phyloP scores from a whole-genome alignment of 30 jellyfish, hydroid and myxozoan species.

The Hydractinia symbiolongicarpus region DNA sequence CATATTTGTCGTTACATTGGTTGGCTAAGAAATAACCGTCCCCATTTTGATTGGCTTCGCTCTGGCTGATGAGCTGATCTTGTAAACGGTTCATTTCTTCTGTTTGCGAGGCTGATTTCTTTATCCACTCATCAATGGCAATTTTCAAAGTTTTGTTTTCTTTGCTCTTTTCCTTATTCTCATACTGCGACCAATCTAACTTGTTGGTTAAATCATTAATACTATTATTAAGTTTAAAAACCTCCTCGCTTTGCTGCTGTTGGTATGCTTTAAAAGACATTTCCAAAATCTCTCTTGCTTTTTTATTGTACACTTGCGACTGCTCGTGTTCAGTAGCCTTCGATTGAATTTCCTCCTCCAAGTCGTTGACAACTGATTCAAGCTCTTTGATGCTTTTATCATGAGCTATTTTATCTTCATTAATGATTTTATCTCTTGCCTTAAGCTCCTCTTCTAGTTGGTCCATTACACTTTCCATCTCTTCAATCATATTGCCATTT shows the following conservation, averaged over 20 bases:
- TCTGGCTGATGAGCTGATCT: slow-evolving; percentile 6
- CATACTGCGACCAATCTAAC: slow-evolving; percentile 38
- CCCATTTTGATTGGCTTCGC: too few relatives aligned
- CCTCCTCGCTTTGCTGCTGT: slow-evolving; percentile 31
- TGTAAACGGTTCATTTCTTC: slow-evolving; percentile 22
- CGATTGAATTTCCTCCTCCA: slow-evolving; percentile 28
- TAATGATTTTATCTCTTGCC: slow-evolving; percentile 4
- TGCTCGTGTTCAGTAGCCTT: slow-evolving; percentile 16
- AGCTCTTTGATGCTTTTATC: slow-evolving; percentile 11
- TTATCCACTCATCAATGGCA: slow-evolving; percentile 18
- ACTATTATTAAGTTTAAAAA: slow-evolving; percentile 28
- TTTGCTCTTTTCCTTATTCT: slow-evolving; percentile 22
- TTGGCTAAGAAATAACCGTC: too few relatives aligned
- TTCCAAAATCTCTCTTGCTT: slow-evolving; percentile 15
- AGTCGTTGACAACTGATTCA: slow-evolving; percentile 11
- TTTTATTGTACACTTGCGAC: not conserved
- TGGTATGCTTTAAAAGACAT: not conserved
- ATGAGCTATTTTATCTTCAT: not conserved
- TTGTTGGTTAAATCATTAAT: slow-evolving; percentile 33
- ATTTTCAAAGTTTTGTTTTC: slow-evolving; percentile 18
- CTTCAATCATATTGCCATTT: slow-evolving; percentile 2
- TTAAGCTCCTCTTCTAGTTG: slow-evolving; percentile 27
- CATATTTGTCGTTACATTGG: too few relatives aligned
- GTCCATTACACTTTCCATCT: slow-evolving; percentile 12
- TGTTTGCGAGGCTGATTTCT: slow-evolving; percentile 25